phyloP scores from a whole-genome alignment of 1,140 invertebrate species.

The Drosophila mojavensis region DNA sequence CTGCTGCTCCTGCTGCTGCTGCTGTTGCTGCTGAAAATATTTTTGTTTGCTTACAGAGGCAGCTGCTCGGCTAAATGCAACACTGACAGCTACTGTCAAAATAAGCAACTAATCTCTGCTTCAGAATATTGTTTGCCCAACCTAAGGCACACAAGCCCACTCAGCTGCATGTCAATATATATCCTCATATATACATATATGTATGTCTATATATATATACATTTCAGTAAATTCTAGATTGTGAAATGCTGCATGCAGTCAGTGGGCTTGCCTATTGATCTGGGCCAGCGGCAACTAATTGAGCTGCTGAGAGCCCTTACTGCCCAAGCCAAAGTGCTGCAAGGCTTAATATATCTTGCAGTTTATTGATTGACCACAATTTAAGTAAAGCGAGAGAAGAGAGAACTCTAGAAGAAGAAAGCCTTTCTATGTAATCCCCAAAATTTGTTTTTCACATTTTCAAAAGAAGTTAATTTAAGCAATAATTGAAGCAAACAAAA shows the following conservation, averaged over 20 bases:
- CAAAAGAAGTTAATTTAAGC: too few species aligned
- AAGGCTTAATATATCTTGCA: neutral
- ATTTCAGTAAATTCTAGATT: slow-evolving; percentile 37
- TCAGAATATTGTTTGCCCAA: slow-evolving; percentile 68
- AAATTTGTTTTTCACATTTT: too few species aligned
- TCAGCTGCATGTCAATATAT: slow-evolving; percentile 7
- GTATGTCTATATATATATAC: neutral
- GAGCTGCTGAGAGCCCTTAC: slow-evolving; percentile 20
- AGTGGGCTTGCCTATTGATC: slow-evolving; percentile 39
- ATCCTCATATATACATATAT: neutral
- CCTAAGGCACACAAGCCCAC: slow-evolving; percentile 5
- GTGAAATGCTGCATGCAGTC: slow-evolving; percentile 5
- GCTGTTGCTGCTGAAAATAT: slow-evolving; percentile 41
- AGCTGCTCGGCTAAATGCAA: slow-evolving; percentile 61
- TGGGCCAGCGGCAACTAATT: slow-evolving; percentile 48
- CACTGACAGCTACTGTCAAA: slow-evolving; percentile 78
- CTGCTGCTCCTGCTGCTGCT: neutral
- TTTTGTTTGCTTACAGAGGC: slow-evolving; percentile 59
- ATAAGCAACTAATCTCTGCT: slow-evolving; percentile 72
- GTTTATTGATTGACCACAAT: too few species aligned
- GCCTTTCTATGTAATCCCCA: too few species aligned
- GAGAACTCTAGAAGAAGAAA: too few species aligned
- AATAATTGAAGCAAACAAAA: too few species aligned
- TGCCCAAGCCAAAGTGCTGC: slow-evolving; percentile 9
- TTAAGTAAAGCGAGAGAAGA: too few species aligned